These are phyloP conservation scores for Diorhabda sublineata DNA, from an alignment of 1,140 invertebrate genomes.

Conservation along the genomic window DNA sequence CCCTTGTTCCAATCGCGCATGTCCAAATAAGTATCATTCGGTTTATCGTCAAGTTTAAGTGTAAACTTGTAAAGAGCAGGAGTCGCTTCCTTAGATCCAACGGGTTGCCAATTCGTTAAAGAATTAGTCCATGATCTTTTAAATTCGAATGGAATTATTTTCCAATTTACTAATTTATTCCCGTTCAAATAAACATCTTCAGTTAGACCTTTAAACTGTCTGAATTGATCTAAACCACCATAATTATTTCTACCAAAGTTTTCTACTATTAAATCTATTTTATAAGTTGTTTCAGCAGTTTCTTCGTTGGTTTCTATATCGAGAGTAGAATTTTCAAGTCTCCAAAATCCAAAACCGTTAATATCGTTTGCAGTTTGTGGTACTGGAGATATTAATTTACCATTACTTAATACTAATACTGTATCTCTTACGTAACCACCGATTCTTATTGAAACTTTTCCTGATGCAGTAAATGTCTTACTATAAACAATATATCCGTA, in stretches of 20 bases:
- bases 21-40: slow-evolving; percentile 44
- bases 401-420: slow-evolving; percentile 51
- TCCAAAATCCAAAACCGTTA: slow-evolving; percentile 50
- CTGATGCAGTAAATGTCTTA: slow-evolving; percentile 37
- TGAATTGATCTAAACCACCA: slow-evolving; percentile 47
- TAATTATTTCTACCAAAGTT: slow-evolving; percentile 58
- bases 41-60: slow-evolving; percentile 25
- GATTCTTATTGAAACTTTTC: slow-evolving; percentile 44
- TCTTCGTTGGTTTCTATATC: slow-evolving; percentile 22
- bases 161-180: slow-evolving; percentile 48
- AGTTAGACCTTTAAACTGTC: slow-evolving; percentile 50
- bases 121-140: slow-evolving; percentile 45
- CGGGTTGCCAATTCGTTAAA: slow-evolving; percentile 23
- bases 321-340: slow-evolving; percentile 40
- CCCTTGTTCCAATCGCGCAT: slow-evolving; percentile 53
- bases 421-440: slow-evolving; percentile 52
- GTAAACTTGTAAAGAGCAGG: slow-evolving; percentile 43
- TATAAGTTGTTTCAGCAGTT: slow-evolving; percentile 36
- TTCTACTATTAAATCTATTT: slow-evolving; percentile 57
- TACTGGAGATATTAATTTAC: slow-evolving; percentile 42
- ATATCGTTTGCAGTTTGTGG: slow-evolving; percentile 39
- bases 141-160: slow-evolving; percentile 54
- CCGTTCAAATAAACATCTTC: slow-evolving; percentile 49
- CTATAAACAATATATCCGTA: slow-evolving; percentile 58
- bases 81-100: slow-evolving; percentile 9